A percentile compares a stretch with the other conserved stretches of the same genome.
Conservation (phyloP, 2,797 vertebrate species). For the Bradypodion pumilum region DNA sequence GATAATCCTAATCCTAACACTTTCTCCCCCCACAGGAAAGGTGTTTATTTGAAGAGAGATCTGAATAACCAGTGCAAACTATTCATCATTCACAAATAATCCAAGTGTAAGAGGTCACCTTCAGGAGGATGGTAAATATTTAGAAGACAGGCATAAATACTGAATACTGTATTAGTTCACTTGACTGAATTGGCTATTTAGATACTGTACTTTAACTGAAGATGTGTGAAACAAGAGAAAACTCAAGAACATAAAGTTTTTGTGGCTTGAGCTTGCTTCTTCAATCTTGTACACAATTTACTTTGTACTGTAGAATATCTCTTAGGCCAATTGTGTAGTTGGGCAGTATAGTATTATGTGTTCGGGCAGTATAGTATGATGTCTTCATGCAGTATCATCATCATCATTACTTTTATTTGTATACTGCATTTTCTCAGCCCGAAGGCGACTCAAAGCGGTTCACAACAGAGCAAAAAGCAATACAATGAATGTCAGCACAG, state of each 20-base stretch:
- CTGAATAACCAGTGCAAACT: background rate
- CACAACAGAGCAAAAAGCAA: no score
- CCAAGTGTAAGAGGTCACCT: background rate
- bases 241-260: background rate
- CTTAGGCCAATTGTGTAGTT: background rate
- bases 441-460: no score
- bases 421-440: no score
- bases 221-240: background rate
- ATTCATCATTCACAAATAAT: background rate
- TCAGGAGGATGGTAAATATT: background rate
- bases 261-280: background rate
- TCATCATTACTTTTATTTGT: no score
- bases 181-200: background rate
- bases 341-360: background rate
- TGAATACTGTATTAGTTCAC: accelerated
- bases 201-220: background rate
- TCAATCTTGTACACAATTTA: background rate
- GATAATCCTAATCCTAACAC: background rate
- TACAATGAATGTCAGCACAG: no score
- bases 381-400: no score
- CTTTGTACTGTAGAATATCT: background rate
- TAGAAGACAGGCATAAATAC: background rate
- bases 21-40: background rate
- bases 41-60: accelerated
- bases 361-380: no score